phyloP scores from a whole-genome alignment of 2,113 vertebrate species.

The Argyrosomus japonicus region DNA sequence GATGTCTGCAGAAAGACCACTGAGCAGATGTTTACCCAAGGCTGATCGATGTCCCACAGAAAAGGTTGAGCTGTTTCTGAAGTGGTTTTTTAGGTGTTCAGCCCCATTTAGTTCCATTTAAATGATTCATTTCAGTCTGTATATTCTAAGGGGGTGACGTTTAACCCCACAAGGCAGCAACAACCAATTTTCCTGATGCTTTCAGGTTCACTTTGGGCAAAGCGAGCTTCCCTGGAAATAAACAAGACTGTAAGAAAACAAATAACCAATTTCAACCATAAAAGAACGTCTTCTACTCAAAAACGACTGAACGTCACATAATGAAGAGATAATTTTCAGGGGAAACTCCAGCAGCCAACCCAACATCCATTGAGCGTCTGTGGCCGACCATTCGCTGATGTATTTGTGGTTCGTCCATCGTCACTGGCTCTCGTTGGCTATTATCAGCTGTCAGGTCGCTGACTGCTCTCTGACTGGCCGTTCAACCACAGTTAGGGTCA shows the following conservation, averaged over 20 bases:
- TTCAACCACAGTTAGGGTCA: background rate
- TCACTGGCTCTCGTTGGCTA: background rate
- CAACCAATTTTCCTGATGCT: slow-evolving; percentile 9
- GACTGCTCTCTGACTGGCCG: background rate
- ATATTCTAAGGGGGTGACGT: slow-evolving; percentile 5
- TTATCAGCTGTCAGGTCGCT: background rate
- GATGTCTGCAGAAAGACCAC: background rate
- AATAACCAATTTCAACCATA: background rate
- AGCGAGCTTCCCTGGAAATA: background rate
- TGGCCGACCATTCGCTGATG: background rate
- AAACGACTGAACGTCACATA: background rate
- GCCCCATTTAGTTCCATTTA: slow-evolving; percentile 31
- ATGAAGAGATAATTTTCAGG: background rate
- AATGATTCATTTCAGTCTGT: slow-evolving; percentile 24
- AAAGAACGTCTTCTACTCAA: background rate
- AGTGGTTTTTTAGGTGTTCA: slow-evolving; percentile 15
- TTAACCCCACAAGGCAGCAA: slow-evolving; percentile 8
- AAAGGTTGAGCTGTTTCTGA: slow-evolving; percentile 16
- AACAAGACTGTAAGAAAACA: background rate
- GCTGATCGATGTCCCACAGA: background rate
- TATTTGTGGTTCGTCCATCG: background rate
- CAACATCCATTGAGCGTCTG: background rate
- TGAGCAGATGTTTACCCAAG: slow-evolving; percentile 12
- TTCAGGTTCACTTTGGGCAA: background rate
- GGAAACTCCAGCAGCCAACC: background rate